Evolutionary conservation across 1,140 invertebrate species (phyloP), one percentile per base, ranked within the genome.

Genomic region (Drosophila bocki): DNA sequence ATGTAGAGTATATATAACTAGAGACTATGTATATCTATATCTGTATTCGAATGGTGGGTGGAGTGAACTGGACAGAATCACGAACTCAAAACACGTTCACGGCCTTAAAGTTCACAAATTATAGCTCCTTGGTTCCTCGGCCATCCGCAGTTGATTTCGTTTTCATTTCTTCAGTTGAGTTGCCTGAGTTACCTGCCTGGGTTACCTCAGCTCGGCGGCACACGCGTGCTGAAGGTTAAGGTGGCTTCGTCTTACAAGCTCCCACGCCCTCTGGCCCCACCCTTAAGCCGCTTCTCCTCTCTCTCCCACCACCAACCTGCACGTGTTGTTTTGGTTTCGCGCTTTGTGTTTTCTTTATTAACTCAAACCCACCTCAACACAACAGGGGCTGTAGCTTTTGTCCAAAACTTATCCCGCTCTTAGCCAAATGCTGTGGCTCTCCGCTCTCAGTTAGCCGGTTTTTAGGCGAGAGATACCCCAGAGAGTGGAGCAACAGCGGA

Each of bases 191-290:
- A 32, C 41, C 41, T 33, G 32, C 32, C 58, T 57, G 48, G 26
- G 62, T 59, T 53, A 42, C 72, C 50, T 65, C 33, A 37, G 60
- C 39, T 42, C 39, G 39, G 48, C 12, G 22, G 60, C 33, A 41
- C 80, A 79, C 80, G 80, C 71, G 29, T 71, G 75, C 58, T 62
- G 83, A 86, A 86, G 83, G 83, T 87, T 79, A 87, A 59, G 78
- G 53, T 41, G 58, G 29, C 68, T 29, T 51, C 39, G 48, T 19
- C 17, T 56, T 32, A 7, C 45, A 60, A 37, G 53, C 56, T 74
- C 79, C 78, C 80, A 51, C 75, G 50, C 62, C 78, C 59, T 13
- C 42, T 12, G 13, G 19, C 42, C 5, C 41, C 48, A 17, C 44
- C 29, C 19, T 15, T n/a, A 26, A 37, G 35, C 48, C 15, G 47